Evolutionary conservation across 2,113 vertebrate species (phyloP), one percentile per base, ranked within the genome.

Genomic region (Periophthalmus modestus): DNA sequence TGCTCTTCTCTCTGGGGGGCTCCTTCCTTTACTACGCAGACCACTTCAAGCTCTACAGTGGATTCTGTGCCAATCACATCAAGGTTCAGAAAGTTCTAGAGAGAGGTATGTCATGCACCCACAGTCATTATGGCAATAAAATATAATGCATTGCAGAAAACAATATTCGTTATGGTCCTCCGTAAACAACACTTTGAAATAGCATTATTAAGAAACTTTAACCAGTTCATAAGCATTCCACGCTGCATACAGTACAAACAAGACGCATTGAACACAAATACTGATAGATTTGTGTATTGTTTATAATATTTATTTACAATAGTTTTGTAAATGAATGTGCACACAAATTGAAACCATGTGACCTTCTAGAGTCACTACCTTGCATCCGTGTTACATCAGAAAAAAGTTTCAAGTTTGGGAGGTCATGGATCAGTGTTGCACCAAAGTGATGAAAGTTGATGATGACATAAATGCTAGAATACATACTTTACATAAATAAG

Each of bases 31-130:
- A 99, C 89, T 99, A 99, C 0, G 97, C 98, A 0, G 98, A 99
- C 89, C 98, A 99, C 90, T 99, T 99, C 87, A 99, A 99, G 87
- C 94, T 99, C 50, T 99, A 99, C 93, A 98, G 98, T 18, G 98
- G 97, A 66, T 99, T 98, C 90, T 99, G 97, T 48, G 97, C 98
- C 48, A 99, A 98, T 85, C 98, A 99, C 87, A 98, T 96, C 87
- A 99, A 99, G 92, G 97, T 98, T 73, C 98, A 99, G 91, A 98
- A 98, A 89, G 97, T 99, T 88, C 94, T 99, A 13, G 96, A 98
- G 88, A 94, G 95, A 96, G 98, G 98, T 99, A 95, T 21, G 1
- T 21, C 62, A 61, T 61, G n/a, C 24, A 71, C 16, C 28, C 68
- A 23, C 11, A 18, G 59, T 34, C 14, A 61, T 14, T 61, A 33